These are phyloP conservation scores for Mythimna vitellina DNA, from an alignment of 2,888 invertebrate species.

Conservation along the genomic window DNA sequence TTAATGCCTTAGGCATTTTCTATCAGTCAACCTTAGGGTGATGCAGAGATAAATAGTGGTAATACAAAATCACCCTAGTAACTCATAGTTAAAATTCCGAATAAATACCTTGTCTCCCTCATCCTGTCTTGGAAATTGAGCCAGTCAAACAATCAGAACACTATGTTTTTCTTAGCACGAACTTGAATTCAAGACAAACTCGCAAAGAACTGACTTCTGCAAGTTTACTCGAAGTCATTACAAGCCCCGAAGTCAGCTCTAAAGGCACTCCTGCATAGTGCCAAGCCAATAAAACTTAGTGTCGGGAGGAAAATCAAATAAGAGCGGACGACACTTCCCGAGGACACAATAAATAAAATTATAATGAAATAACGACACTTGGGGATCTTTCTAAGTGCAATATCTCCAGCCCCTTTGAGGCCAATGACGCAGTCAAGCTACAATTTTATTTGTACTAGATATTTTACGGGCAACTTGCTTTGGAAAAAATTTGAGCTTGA, in stretches of 20 bases:
- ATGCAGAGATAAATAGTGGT: too few species aligned
- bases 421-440: slow-evolving; percentile 32
- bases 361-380: slow-evolving; percentile 59
- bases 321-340: slow-evolving; percentile 42
- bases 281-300: slow-evolving; percentile 58
- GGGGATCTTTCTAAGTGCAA: slow-evolving; percentile 48
- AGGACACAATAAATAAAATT: slow-evolving; percentile 62
- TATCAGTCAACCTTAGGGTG: too few species aligned
- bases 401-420: slow-evolving; percentile 44
- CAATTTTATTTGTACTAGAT: slow-evolving; percentile 51
- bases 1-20: too few species aligned
- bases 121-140: background rate
- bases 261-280: slow-evolving; percentile 40
- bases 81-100: background rate
- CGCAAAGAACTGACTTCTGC: slow-evolving; percentile 18
- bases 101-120: background rate
- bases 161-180: slow-evolving; percentile 26
- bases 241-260: slow-evolving; percentile 23
- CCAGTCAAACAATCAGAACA: slow-evolving; percentile 30
- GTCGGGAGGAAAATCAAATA: slow-evolving; percentile 58
- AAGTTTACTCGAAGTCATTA: slow-evolving; percentile 49
- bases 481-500: background rate
- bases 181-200: slow-evolving; percentile 31
- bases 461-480: slow-evolving; percentile 30
- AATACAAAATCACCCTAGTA: background rate